Base-by-base conservation (phyloP, 2,888 invertebrate genomes). In the Pandemis cinnamomeana region DNA sequence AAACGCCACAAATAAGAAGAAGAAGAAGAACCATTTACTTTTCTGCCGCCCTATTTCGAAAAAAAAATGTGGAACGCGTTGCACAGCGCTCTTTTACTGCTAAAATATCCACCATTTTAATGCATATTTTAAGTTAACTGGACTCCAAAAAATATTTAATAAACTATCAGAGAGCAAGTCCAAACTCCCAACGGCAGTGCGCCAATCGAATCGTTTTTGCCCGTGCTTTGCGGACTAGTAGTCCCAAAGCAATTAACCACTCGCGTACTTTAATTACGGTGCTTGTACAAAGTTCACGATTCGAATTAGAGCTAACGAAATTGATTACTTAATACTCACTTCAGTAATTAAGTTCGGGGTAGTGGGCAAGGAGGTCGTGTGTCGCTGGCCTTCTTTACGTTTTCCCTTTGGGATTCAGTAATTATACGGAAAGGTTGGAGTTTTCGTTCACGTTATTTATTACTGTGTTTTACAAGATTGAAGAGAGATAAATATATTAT, bases 191-290 rank as follows among this genome's bases (percentile, higher is more conserved):
- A 41, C 42, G 15, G 62, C 62, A n/a, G 53, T 10, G 70, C 75
- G 75, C 77, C 79, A 80, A 80, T 81, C 79, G 77, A 77, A 77
- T 81, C 81, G 81, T 88, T 86, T 88, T 86, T 84, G 80, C 79
- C 76, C 78, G 71, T 78, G 75, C 79, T 78, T 79, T 75, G 80
- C 75, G 76, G 72, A 58, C 63, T 64, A 78, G 67, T 79, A 80
- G 77, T 83, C 83, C 86, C 84, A 79, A 80, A 83, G 83, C 86
- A 88, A 87, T 88, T 86, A 86, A 78, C 79, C 80, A 79, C 79
- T 76, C 76, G 76, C 67, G 79, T 82, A 83, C 84, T 84, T 85
- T 86, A 86, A 88, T 86, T 87, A 85, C 81, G 79, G 71, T 64
- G 83, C 83, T 87, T 85, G 80, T 80, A 80, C 79, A 76, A 80